Conservation (phyloP, 2,797 vertebrate species). For the Hylomyscus alleni region DNA sequence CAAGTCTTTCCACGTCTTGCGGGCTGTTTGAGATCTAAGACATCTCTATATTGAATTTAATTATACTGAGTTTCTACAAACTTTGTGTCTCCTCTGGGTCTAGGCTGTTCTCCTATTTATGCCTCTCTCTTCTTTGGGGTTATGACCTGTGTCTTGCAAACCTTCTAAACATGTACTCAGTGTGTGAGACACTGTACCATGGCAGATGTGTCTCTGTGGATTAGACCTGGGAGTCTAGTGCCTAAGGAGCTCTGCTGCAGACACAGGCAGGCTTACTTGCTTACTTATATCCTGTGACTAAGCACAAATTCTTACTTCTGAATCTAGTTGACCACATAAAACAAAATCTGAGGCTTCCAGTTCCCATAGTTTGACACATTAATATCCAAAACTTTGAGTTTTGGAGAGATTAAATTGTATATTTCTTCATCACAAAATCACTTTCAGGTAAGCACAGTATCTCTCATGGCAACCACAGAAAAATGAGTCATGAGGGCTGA, state of each 20-base stretch:
- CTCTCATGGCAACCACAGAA: neutral
- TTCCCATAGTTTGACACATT: neutral
- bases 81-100: neutral
- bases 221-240: accelerated
- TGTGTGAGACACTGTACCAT: too few relatives aligned
- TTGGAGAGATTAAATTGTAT: neutral
- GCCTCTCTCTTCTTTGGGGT: neutral
- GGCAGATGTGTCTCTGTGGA: too few relatives aligned
- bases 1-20: neutral
- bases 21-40: neutral
- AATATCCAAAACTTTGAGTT: neutral
- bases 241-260: neutral
- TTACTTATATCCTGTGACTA: neutral
- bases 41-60: neutral
- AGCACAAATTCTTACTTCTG: neutral
- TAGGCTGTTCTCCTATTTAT: neutral
- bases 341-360: neutral
- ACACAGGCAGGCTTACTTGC: neutral
- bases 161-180: neutral
- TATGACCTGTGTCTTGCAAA: neutral
- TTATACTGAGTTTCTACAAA: neutral
- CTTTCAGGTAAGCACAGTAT: neutral
- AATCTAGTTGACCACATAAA: neutral
- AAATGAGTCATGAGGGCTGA: neutral
- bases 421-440: neutral